Percentiles rank a stretch among this genome's conserved stretches.
Conservation (phyloP, 2,888 invertebrate genomes). For the Oscheius sp. region DNA sequence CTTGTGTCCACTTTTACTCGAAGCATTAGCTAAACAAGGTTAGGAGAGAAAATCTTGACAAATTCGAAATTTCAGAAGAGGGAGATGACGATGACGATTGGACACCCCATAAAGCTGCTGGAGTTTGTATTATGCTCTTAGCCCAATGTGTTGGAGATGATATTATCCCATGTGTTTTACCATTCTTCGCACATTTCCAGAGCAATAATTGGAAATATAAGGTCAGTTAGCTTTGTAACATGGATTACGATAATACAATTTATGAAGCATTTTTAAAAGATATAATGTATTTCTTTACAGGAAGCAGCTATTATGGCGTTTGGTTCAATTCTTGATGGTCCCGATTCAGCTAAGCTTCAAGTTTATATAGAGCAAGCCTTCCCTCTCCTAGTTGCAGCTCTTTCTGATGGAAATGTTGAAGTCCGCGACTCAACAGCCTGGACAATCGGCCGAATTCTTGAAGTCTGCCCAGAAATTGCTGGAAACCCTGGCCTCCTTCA, state of each 20-base stretch:
- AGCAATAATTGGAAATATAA: slow-evolving; percentile 75
- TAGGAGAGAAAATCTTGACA: too few species aligned
- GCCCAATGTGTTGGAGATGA: slow-evolving; percentile 96
- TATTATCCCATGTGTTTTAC: slow-evolving; percentile 89
- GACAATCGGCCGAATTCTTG: slow-evolving; percentile 97
- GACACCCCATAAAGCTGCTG: slow-evolving; percentile 99
- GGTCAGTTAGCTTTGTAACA: not conserved
- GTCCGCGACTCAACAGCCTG: slow-evolving; percentile 97
- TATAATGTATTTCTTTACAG: too few species aligned
- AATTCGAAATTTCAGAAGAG: slow-evolving; percentile 78
- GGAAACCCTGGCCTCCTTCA: slow-evolving; percentile 54
- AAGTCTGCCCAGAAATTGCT: slow-evolving; percentile 74
- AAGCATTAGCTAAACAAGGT: slow-evolving; percentile 88
- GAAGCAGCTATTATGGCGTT: slow-evolving; percentile 99
- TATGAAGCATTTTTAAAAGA: too few species aligned
- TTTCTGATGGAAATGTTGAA: slow-evolving; percentile 83
- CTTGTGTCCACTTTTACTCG: slow-evolving; percentile 90
- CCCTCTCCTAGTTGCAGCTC: slow-evolving; percentile 90
- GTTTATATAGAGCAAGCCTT: slow-evolving; percentile 95
- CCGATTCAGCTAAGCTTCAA: slow-evolving; percentile 85
- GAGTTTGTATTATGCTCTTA: slow-evolving; percentile 95
- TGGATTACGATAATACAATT: not conserved
- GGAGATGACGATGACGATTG: slow-evolving; percentile 98
- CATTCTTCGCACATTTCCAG: slow-evolving; percentile 95
- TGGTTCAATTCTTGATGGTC: slow-evolving; percentile 88